Conservation (phyloP, 2,113 vertebrate genomes). For the Heptranchias perlo region DNA sequence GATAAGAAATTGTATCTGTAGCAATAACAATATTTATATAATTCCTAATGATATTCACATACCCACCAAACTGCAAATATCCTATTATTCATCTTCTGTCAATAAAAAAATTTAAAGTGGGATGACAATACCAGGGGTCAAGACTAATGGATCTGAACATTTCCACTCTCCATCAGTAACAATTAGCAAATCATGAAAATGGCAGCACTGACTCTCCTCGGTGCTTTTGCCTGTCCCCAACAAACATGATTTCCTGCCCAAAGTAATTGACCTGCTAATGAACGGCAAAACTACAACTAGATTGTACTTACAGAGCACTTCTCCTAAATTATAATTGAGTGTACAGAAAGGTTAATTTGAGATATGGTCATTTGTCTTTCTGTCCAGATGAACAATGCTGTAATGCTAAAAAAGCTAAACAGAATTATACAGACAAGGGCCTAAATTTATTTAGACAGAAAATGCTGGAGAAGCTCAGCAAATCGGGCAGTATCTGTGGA, state of each 20-base stretch:
- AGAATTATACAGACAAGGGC: neutral
- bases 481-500: too few species aligned
- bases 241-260: neutral
- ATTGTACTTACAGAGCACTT: neutral
- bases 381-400: neutral
- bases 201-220: neutral
- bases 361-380: neutral
- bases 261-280: neutral
- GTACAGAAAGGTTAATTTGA: neutral
- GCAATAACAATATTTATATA: neutral
- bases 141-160: neutral
- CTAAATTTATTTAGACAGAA: neutral
- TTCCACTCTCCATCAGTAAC: neutral
- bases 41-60: neutral
- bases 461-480: too few species aligned
- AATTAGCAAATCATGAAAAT: neutral
- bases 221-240: neutral
- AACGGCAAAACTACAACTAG: neutral
- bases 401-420: conserved; percentile 6
- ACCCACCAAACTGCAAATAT: neutral
- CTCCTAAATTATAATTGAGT: neutral
- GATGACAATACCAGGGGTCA: neutral
- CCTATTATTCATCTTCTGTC: neutral
- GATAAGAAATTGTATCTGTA: neutral
- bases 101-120: neutral